Percentiles rank a stretch among this genome's conserved stretches.
Evolutionary conservation across 2,113 vertebrate genomes (phyloP).

Genomic region (Anarhynchus alexandrinus): DNA sequence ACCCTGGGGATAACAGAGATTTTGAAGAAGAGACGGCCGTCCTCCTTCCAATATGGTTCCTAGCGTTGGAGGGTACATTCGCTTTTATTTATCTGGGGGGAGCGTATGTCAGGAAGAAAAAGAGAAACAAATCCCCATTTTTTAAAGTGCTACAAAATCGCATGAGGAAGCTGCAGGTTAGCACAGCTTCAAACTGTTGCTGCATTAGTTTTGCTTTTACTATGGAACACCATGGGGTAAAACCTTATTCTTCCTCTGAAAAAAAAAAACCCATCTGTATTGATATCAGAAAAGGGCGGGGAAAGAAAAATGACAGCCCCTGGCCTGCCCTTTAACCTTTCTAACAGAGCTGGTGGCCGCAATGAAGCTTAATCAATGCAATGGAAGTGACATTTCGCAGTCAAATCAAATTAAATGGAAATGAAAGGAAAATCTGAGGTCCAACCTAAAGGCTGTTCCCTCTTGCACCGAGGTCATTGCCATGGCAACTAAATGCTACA

Average conservation of each 20-base stretch:
- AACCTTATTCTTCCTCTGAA: constrained; percentile 25
- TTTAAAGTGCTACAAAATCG: background rate
- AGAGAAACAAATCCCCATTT: background rate
- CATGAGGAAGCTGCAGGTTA: background rate
- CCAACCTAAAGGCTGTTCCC: constrained; percentile 79
- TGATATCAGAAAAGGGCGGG: constrained; percentile 63
- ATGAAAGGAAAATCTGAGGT: constrained; percentile 86
- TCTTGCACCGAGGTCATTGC: constrained; percentile 76
- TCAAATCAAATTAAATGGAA: constrained; percentile 96
- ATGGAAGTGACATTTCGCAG: constrained; percentile 90
- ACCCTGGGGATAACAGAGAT: background rate
- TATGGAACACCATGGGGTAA: constrained; percentile 32
- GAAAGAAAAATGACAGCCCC: constrained; percentile 61
- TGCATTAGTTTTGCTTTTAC: constrained; percentile 28
- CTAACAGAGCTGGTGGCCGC: constrained; percentile 78
- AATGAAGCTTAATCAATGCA: constrained; percentile 90
- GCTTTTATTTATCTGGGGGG: background rate
- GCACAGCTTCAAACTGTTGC: background rate
- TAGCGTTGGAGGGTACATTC: background rate
- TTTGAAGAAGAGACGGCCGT: background rate
- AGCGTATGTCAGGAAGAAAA: background rate
- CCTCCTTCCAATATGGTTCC: background rate
- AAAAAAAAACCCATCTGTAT: constrained; percentile 30
- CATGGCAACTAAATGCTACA: constrained; percentile 77
- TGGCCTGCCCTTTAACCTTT: constrained; percentile 78